Evolutionary conservation across 2,113 vertebrate genomes (phyloP), one percentile per base, ranked within the genome.

Genomic region (Perca fluviatilis): DNA sequence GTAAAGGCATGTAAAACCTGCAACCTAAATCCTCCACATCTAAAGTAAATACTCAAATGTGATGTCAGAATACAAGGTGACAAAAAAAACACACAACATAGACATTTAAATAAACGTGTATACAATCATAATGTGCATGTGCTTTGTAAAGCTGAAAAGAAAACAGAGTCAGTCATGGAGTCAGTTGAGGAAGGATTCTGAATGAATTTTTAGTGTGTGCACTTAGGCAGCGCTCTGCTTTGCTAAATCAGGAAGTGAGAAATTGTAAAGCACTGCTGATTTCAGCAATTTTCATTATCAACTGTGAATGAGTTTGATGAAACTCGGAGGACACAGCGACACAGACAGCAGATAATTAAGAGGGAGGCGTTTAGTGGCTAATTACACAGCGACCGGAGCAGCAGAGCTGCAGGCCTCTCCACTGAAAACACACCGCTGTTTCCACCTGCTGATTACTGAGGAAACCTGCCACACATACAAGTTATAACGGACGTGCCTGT

Each of bases 341-440:
- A 53, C 76, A 88, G 84, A 77, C 88, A 86, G 89, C 73, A 30
- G 80, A 78, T 90, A 80, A 91, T 93, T 89, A 90, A 85, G 79
- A 88, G 87, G 88, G 85, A 85, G 85, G 85, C 30, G 19, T 81
- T 88, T 67, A 86, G 79, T 43, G 84, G 70, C 85, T 89, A 85
- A 91, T 89, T 93, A 86, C 73, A 77, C 58, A 36, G 76, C 8
- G 85, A 77, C 60, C 11, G 61, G 68, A 89, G 67, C 72, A 77
- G 83, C 36, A 75, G 71, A 75, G 70, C 88, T 23, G 65, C 51
- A 56, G 81, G 66, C 68, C 56, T 74, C 66, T 23, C 30, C 30
- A 27, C 71, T 57, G 25, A 77, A 62, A 63, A 80, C 77, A 66
- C 77, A 54, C 30, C 63, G 14, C 33, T 5, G 36, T 54, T 64